phyloP scores from a whole-genome alignment of 92 coral and sea anemone genomes.

The Siderastrea siderea region DNA sequence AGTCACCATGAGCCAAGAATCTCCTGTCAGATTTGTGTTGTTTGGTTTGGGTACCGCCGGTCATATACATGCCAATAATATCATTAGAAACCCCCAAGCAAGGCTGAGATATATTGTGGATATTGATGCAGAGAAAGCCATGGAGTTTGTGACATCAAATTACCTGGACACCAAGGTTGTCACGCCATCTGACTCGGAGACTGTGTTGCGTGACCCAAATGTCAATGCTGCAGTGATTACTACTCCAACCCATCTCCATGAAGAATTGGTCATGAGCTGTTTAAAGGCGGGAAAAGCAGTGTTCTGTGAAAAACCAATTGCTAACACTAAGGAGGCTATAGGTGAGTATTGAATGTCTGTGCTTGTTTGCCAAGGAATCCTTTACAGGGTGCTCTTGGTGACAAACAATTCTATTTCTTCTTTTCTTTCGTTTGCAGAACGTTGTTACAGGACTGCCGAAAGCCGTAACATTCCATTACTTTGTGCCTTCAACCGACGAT shows the following conservation, averaged over 20 bases:
- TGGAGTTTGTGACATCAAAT: conserved; percentile 54
- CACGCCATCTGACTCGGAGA: conserved; percentile 35
- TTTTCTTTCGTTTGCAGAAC: conserved; percentile 35
- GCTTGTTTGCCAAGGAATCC: conserved; percentile 10
- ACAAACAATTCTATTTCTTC: background rate
- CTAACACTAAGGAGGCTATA: too few species aligned
- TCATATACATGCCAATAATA: conserved; percentile 75
- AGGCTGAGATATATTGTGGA: conserved; percentile 85
- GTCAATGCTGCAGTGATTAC: conserved; percentile 44
- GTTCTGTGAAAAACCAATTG: too few species aligned
- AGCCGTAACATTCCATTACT: conserved; percentile 56
- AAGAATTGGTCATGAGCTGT: conserved; percentile 62
- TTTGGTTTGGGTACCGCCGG: conserved; percentile 93
- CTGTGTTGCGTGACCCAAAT: conserved; percentile 65
- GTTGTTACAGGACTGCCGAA: conserved; percentile 84
- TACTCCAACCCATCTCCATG: conserved; percentile 81
- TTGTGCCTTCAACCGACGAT: conserved; percentile 21
- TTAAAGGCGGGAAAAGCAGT: too few species aligned
- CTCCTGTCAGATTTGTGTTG: conserved; percentile 67
- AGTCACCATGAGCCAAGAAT: conserved; percentile 20
- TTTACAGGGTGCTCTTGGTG: too few species aligned
- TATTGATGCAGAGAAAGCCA: conserved; percentile 71
- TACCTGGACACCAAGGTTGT: conserved; percentile 60
- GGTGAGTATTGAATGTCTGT: conserved; percentile 35
- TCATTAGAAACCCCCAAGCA: conserved; percentile 63